A percentile compares a stretch with the other conserved stretches of the same genome.
phyloP scores from a whole-genome alignment of 2,797 vertebrate species.

The Characodon lateralis region DNA sequence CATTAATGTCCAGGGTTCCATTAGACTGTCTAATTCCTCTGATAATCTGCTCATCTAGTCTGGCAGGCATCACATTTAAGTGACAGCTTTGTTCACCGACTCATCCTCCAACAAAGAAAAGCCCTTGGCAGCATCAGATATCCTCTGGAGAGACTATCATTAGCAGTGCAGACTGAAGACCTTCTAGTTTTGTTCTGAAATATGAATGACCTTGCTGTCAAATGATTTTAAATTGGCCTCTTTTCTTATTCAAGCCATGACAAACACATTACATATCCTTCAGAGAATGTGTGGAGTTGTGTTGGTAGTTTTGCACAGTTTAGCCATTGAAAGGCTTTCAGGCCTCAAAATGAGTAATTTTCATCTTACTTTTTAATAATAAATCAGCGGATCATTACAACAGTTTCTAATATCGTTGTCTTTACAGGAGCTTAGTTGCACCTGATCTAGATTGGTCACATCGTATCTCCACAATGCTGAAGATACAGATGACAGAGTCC shows the following conservation, averaged over 20 bases:
- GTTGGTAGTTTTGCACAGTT: background rate
- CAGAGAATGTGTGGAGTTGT: background rate
- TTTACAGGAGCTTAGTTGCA: background rate
- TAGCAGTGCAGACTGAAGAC: constrained; percentile 14
- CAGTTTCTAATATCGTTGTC: background rate
- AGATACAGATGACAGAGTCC: background rate
- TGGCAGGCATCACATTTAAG: constrained; percentile 28
- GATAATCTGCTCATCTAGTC: constrained; percentile 39
- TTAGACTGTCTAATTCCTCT: constrained; percentile 25
- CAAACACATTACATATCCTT: background rate
- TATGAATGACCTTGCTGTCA: background rate
- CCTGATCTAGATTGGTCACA: background rate
- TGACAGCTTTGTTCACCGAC: constrained; percentile 22
- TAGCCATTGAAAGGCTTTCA: background rate
- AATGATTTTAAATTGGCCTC: background rate
- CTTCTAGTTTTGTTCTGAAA: background rate
- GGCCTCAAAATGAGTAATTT: background rate
- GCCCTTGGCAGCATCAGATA: constrained; percentile 18
- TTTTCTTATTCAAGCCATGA: background rate
- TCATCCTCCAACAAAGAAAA: constrained; percentile 4
- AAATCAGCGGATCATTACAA: background rate
- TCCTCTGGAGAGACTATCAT: constrained; percentile 15
- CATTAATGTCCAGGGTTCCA: constrained; percentile 15
- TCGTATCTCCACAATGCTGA: background rate
- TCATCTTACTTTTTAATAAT: background rate